phyloP scores from a whole-genome alignment of 2,888 invertebrate species.

The Lithosia quadra region DNA sequence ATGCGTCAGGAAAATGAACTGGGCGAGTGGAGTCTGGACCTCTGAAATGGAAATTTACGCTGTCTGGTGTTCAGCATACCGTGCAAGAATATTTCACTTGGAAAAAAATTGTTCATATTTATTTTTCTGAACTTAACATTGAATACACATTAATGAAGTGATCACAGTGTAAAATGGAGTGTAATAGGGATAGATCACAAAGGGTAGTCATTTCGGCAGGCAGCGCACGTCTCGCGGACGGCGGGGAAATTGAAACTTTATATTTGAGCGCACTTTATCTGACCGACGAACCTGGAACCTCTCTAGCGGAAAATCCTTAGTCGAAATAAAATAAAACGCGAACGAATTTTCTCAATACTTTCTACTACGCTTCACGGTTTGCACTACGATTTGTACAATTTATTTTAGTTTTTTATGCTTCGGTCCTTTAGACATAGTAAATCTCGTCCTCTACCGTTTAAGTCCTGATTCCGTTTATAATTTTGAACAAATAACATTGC shows the following conservation, averaged over 20 bases:
- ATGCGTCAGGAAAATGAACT: constrained; percentile 31
- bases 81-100: constrained; percentile 24
- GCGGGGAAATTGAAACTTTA: constrained; percentile 84
- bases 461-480: neutral
- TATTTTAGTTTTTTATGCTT: neutral
- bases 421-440: neutral
- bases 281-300: constrained; percentile 73
- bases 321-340: constrained; percentile 77
- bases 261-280: constrained; percentile 83
- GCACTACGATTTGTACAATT: constrained; percentile 60
- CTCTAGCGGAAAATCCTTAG: constrained; percentile 73
- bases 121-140: constrained; percentile 26
- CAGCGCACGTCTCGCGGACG: constrained; percentile 71
- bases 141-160: constrained; percentile 40
- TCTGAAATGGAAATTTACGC: constrained; percentile 37
- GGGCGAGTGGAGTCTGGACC: constrained; percentile 29
- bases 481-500: neutral
- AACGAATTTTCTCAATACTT: constrained; percentile 69
- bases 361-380: constrained; percentile 61
- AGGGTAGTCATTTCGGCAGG: constrained; percentile 66
- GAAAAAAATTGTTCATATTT: constrained; percentile 19
- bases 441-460: neutral
- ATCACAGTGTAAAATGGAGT: constrained; percentile 30
- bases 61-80: constrained; percentile 29
- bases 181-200: constrained; percentile 64